These are phyloP conservation scores for Holotrichia oblita DNA, from an alignment of 1,140 invertebrate species.

Conservation along the genomic window DNA sequence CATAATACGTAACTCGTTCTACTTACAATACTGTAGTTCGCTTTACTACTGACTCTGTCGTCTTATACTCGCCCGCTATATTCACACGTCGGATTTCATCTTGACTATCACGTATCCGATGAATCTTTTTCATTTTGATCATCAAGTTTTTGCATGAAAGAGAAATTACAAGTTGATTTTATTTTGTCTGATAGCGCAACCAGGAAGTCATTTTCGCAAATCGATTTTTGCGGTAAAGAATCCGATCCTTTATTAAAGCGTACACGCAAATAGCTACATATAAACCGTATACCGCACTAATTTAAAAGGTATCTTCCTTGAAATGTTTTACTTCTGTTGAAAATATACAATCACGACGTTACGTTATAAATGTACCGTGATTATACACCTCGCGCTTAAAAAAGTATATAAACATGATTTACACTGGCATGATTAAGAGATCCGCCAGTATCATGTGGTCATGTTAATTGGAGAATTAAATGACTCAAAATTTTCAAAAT, in stretches of 20 bases:
- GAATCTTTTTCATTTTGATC: not conserved
- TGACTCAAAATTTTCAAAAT: too few species aligned
- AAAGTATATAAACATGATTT: too few species aligned
- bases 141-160: not conserved
- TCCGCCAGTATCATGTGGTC: too few species aligned
- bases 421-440: too few species aligned
- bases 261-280: not conserved
- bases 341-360: not conserved
- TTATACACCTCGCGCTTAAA: not conserved
- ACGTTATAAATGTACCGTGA: not conserved
- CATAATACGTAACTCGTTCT: constrained; percentile 39
- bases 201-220: constrained; percentile 7
- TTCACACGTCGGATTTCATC: not conserved
- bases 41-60: not conserved
- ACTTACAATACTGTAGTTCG: constrained; percentile 13
- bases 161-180: not conserved
- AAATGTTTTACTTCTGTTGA: not conserved
- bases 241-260: not conserved
- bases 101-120: not conserved
- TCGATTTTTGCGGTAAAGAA: constrained; percentile 2
- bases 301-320: constrained; percentile 12
- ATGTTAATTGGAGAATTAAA: too few species aligned
- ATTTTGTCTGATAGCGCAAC: not conserved
- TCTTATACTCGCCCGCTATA: not conserved
- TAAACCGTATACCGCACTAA: not conserved